These are phyloP conservation scores for Planiliza haematocheilus DNA, from an alignment of 2,113 vertebrate species.

Conservation along the genomic window DNA sequence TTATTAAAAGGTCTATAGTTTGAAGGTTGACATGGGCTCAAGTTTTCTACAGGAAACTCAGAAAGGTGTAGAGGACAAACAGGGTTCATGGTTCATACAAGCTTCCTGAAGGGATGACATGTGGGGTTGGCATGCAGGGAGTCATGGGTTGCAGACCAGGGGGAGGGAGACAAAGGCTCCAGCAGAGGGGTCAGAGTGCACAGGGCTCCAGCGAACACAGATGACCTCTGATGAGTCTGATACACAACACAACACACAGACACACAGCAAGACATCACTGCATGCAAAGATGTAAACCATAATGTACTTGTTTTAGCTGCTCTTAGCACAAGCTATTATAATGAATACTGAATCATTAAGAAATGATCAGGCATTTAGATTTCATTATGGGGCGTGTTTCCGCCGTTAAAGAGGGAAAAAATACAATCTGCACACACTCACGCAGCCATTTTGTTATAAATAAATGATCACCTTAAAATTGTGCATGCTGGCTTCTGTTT, in stretches of 20 bases:
- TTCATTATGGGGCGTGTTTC: too few species aligned
- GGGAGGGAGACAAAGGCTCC: slow-evolving; percentile 69
- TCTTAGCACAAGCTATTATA: not conserved
- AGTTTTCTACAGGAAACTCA: not conserved
- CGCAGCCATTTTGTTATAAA: too few species aligned
- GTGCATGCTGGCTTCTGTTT: too few species aligned
- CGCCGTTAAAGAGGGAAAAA: too few species aligned
- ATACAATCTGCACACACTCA: too few species aligned
- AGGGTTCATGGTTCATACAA: slow-evolving; percentile 37
- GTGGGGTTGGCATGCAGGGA: slow-evolving; percentile 53
- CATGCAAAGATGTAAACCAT: slow-evolving; percentile 30
- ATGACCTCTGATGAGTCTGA: slow-evolving; percentile 73
- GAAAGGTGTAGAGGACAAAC: not conserved
- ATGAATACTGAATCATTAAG: too few species aligned
- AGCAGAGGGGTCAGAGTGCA: slow-evolving; percentile 70
- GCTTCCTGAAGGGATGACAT: slow-evolving; percentile 57
- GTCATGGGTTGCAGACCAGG: slow-evolving; percentile 69
- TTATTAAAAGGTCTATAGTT: too few species aligned
- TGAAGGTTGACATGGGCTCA: too few species aligned
- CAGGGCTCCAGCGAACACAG: slow-evolving; percentile 77
- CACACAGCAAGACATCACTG: slow-evolving; percentile 38
- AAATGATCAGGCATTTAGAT: too few species aligned
- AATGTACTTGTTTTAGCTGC: not conserved
- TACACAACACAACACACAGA: slow-evolving; percentile 59
- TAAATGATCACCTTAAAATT: too few species aligned